Conservation (phyloP, 2,888 invertebrate genomes). For the Pristionchus entomophagus region DNA sequence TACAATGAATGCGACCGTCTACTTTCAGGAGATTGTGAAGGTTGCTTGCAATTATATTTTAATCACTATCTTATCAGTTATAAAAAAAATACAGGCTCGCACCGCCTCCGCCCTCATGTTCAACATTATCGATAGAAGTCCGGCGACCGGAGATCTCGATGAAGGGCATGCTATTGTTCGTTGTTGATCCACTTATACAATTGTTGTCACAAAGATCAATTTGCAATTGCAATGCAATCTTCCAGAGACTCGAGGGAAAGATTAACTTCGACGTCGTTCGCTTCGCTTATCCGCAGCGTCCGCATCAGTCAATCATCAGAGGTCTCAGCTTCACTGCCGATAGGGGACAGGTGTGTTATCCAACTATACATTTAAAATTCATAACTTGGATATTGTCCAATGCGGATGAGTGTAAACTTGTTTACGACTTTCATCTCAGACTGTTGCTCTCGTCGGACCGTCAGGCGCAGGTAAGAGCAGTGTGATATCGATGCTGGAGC, state of each 20-base stretch:
- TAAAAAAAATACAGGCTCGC: too few relatives aligned
- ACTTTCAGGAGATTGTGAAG: constrained; percentile 44
- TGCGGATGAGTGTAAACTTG: too few relatives aligned
- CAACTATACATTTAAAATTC: too few relatives aligned
- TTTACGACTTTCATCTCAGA: constrained; percentile 57
- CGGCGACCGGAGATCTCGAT: constrained; percentile 74
- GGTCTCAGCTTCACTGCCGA: constrained; percentile 74
- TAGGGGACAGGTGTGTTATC: constrained; percentile 58
- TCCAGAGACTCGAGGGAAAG: constrained; percentile 68
- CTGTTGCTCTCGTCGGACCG: constrained; percentile 79
- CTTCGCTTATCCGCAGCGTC: constrained; percentile 77
- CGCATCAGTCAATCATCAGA: constrained; percentile 68
- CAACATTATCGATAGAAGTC: constrained; percentile 74
- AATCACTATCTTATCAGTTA: too few relatives aligned
- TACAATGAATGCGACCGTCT: constrained; percentile 31
- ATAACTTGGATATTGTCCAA: too few relatives aligned
- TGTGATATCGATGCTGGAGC: constrained; percentile 86
- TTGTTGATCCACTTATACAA: background rate
- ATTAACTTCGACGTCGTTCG: constrained; percentile 75
- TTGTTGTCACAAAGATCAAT: too few relatives aligned
- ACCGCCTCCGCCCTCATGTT: constrained; percentile 76
- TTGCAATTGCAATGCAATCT: too few relatives aligned
- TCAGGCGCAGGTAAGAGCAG: constrained; percentile 93
- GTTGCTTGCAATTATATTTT: too few relatives aligned
- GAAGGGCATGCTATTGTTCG: constrained; percentile 54